Conservation (phyloP, 2,113 vertebrate species). For the Suricata suricatta region DNA sequence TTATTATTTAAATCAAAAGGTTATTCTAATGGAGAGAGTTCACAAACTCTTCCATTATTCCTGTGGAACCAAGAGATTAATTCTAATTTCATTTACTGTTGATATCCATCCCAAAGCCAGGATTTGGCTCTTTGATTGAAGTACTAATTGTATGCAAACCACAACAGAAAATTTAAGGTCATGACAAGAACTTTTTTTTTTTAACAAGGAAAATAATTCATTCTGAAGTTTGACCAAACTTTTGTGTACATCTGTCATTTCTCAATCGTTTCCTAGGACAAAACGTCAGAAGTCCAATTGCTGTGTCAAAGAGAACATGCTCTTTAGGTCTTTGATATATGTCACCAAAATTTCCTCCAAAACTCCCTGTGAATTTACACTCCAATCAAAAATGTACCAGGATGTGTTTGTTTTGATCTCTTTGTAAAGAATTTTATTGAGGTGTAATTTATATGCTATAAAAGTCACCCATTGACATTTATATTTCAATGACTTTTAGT, state of each 20-base stretch:
- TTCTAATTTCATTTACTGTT: neutral
- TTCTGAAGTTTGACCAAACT: neutral
- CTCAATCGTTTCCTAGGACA: neutral
- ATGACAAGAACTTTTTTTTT: neutral
- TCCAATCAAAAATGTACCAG: neutral
- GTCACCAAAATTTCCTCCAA: neutral
- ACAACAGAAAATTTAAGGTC: neutral
- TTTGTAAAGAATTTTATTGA: slow-evolving; percentile 2
- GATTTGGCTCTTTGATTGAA: neutral
- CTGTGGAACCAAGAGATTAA: neutral
- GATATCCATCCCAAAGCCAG: neutral
- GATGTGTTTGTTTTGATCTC: neutral
- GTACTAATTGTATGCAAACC: neutral
- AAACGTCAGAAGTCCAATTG: neutral
- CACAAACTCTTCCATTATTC: neutral
- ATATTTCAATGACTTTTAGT: neutral
- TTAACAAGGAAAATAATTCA: neutral
- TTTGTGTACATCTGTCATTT: neutral
- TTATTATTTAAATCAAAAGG: neutral
- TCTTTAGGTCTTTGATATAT: neutral
- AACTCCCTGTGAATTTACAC: neutral
- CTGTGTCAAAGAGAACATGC: neutral
- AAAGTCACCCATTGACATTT: neutral
- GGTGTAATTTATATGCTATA: neutral
- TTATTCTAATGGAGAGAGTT: neutral